Conservation (phyloP, 2,888 invertebrate species). For the Tortricodes alternella region DNA sequence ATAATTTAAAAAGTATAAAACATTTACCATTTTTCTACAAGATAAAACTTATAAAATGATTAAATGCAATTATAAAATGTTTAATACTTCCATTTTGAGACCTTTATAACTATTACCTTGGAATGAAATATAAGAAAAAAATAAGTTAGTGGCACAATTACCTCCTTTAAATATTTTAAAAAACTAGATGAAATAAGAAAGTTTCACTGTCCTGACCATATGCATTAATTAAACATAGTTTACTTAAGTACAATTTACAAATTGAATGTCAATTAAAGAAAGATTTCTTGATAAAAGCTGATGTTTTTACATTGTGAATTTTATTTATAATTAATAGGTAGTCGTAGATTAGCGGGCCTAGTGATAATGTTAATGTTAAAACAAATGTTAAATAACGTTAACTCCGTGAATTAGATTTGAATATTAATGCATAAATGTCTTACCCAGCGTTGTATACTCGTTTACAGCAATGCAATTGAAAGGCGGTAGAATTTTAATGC, state of each 20-base stretch:
- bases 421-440: conserved; percentile 6
- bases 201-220: too few relatives aligned
- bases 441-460: conserved; percentile 15
- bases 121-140: too few relatives aligned
- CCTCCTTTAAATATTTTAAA: too few relatives aligned
- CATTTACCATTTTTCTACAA: too few relatives aligned
- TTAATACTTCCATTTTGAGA: too few relatives aligned
- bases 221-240: not conserved
- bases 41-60: too few relatives aligned
- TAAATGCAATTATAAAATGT: too few relatives aligned
- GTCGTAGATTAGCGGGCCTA: not conserved
- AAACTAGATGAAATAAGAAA: too few relatives aligned
- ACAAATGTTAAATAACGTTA: not conserved
- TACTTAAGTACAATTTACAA: not conserved
- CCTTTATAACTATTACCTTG: too few relatives aligned
- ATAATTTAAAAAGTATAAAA: too few relatives aligned
- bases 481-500: conserved; percentile 22
- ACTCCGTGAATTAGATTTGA: not conserved
- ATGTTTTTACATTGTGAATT: conserved; percentile 1
- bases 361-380: not conserved
- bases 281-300: not conserved
- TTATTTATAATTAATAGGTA: conserved; percentile 4
- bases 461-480: conserved; percentile 14
- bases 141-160: too few relatives aligned
- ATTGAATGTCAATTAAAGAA: conserved; percentile 2